phyloP scores from a whole-genome alignment of 23 tunicate species.

The Phallusia fumigata region DNA sequence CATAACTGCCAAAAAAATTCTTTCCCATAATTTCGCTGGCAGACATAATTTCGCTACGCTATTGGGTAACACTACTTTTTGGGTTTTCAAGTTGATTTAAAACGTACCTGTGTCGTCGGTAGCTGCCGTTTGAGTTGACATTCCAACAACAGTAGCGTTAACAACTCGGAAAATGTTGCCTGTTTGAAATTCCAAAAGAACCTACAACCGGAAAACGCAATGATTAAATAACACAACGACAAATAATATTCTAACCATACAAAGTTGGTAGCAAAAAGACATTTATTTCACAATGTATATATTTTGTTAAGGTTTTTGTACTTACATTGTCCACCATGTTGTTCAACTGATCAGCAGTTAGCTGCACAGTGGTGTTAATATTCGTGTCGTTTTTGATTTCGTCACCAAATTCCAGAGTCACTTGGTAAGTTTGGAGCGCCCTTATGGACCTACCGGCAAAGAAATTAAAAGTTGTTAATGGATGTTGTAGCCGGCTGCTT shows the following conservation, averaged over 20 bases:
- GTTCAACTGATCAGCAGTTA: background rate
- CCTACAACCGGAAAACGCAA: background rate
- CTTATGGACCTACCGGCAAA: background rate
- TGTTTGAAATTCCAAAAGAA: slow-evolving; percentile 20
- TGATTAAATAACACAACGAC: too few species aligned
- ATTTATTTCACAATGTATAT: too few species aligned
- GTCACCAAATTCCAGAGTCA: slow-evolving; percentile 11
- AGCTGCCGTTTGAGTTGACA: slow-evolving; percentile 1
- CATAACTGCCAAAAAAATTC: too few species aligned
- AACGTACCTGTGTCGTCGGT: background rate
- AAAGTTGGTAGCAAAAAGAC: too few species aligned
- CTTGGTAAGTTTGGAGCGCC: background rate
- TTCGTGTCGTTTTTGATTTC: slow-evolving; percentile 2
- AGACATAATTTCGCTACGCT: too few species aligned
- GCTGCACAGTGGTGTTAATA: background rate
- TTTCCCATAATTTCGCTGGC: too few species aligned
- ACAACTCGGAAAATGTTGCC: slow-evolving; percentile 10
- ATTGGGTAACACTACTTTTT: too few species aligned
- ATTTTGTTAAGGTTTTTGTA: too few species aligned
- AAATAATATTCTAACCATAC: too few species aligned
- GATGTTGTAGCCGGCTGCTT: too few species aligned
- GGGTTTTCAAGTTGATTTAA: too few species aligned
- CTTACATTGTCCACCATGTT: background rate
- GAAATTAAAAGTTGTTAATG: too few species aligned
- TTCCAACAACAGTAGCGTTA: slow-evolving; percentile 13